Percentiles rank a stretch among this genome's conserved stretches.
These are phyloP conservation scores for Rhopilema esculentum DNA, from an alignment of 30 jellyfish, hydroid and myxozoan genomes.

Conservation along the genomic window DNA sequence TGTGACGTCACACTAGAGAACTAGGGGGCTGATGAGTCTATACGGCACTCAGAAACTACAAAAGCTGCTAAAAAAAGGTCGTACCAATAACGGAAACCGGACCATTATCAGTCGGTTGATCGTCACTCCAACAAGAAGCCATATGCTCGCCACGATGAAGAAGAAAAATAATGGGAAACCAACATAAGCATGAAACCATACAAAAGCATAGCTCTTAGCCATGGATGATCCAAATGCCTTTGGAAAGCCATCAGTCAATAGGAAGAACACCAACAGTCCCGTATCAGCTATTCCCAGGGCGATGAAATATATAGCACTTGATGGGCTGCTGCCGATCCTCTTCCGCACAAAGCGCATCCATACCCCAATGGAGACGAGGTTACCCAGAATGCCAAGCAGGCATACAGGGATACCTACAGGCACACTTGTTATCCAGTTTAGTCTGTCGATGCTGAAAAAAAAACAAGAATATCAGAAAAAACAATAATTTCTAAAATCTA, in stretches of 20 bases:
- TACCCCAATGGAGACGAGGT: conserved; percentile 69
- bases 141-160: conserved; percentile 84
- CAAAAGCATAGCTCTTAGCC: conserved; percentile 53
- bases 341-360: conserved; percentile 79
- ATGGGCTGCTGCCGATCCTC: conserved; percentile 70
- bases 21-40: no score
- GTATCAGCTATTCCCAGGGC: conserved; percentile 78
- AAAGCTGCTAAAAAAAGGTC: neutral
- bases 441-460: conserved; percentile 3
- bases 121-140: conserved; percentile 86
- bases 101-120: conserved; percentile 79
- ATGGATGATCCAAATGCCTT: conserved; percentile 26
- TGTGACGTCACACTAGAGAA: no score
- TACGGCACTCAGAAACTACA: no score
- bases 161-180: conserved; percentile 87
- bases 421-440: conserved; percentile 76
- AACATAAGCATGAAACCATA: conserved; percentile 65
- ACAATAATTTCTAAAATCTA: neutral
- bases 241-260: conserved; percentile 78
- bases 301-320: conserved; percentile 77
- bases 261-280: conserved; percentile 81
- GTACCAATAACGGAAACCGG: conserved; percentile 77
- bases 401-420: conserved; percentile 82
- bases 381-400: conserved; percentile 87
- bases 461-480: no score